Base-by-base conservation (phyloP, 2,113 vertebrate species). In the Falcunculus frontatus region DNA sequence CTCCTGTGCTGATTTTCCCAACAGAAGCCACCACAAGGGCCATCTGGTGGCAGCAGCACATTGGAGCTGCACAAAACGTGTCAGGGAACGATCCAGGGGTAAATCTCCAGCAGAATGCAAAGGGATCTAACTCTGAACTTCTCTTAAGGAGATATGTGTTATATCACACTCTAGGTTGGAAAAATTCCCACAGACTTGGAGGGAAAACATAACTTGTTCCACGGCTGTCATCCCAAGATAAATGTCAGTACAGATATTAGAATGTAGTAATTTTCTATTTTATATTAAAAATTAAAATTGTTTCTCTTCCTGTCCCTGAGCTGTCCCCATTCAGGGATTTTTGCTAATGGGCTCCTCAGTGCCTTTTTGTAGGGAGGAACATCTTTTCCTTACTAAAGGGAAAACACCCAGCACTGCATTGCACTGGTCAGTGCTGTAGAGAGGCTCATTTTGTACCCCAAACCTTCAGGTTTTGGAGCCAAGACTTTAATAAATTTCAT, bases 11-110 rank as follows among this genome's bases (percentile, higher is more conserved):
- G 68, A 13, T 30, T 91, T 93, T 67, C 78, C 75, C 77, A 11
- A 8, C 16, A 37, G 64, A 81, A 90, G 37, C 96, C 93, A 30
- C 57, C 57, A 6, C 69, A 90, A 49, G 92, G 95, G 95, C 96
- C 97, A 96, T 90, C 92, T 97, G 94, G 90, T 97, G 96, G 96
- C 92, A 95, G 69, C 90, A 96, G 50, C 57, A 83, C 87, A 78
- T 84, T 64, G 76, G 65, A 87, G 33, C 78, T 57, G 75, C 68
- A 59, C 49, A 18, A 27, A 70, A 35, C 46, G 14, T 29, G 39
- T 6, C 3, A 7, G 44, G n/a, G 39, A 9, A 39, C 42, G 35
- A 8, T 35, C 20, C 33, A 10, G n/a, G 57, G 68, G 33, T 63
- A 44, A 10, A 53, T 84, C 83, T 57, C 42, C 70, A 84, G 73